These are phyloP conservation scores for Trissolcus japonicus DNA, from an alignment of 2,888 invertebrate genomes.

Conservation along the genomic window DNA sequence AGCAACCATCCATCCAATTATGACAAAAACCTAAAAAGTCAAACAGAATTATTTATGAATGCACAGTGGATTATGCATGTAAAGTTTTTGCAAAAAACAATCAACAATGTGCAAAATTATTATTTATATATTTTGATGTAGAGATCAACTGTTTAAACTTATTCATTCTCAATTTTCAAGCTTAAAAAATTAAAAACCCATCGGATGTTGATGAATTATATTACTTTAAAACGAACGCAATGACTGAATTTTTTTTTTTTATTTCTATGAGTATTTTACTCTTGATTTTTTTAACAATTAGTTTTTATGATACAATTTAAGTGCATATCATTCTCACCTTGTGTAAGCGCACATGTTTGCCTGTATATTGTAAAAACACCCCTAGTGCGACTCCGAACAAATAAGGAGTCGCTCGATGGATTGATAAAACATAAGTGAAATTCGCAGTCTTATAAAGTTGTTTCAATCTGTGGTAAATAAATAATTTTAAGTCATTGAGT, in stretches of 20 bases:
- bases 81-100: no score
- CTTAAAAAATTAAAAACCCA: no score
- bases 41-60: background rate
- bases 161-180: no score
- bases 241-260: background rate
- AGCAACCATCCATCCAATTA: conserved; percentile 79
- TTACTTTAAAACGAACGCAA: conserved; percentile 1
- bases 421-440: conserved; percentile 80
- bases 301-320: background rate
- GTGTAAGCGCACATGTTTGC: conserved; percentile 72
- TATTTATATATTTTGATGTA: no score
- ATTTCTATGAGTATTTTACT: background rate
- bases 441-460: conserved; percentile 84
- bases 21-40: conserved; percentile 75
- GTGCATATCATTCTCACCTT: conserved; percentile 67
- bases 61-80: no score
- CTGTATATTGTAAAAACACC: conserved; percentile 78
- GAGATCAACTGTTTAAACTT: no score
- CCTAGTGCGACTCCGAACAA: conserved; percentile 82
- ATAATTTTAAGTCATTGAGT: background rate
- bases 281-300: no score
- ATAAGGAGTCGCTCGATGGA: conserved; percentile 83
- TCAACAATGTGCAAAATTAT: no score
- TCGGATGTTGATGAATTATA: conserved; percentile 9
- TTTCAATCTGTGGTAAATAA: conserved; percentile 78